phyloP scores from a whole-genome alignment of 2,888 invertebrate genomes.

The Heteropelma amictum region DNA sequence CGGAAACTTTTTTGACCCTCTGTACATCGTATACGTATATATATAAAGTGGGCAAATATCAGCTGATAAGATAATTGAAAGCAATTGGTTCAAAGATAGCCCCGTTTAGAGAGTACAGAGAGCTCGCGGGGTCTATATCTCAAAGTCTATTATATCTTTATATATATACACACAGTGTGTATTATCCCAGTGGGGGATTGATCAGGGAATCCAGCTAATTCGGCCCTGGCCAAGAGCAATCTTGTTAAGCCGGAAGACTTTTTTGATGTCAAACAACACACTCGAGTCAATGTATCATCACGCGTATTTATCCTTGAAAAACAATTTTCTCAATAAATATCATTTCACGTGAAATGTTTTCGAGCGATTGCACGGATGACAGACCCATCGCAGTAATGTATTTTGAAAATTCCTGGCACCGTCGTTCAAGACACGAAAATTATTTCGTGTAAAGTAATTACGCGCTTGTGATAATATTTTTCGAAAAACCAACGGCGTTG shows the following conservation, averaged over 20 bases:
- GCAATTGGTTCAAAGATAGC: conserved; percentile 64
- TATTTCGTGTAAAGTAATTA: too few species aligned
- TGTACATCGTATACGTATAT: too few species aligned
- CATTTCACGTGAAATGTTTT: not conserved
- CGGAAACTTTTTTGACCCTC: too few species aligned
- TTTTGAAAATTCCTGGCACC: too few species aligned
- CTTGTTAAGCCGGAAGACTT: conserved; percentile 10
- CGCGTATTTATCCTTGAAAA: not conserved
- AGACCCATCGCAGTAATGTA: too few species aligned
- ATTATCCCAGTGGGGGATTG: conserved; percentile 27
- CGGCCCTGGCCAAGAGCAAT: conserved; percentile 1
- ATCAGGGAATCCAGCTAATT: conserved; percentile 48
- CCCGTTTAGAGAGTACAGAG: conserved; percentile 52
- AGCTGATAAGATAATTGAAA: conserved; percentile 73
- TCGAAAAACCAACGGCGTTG: too few species aligned
- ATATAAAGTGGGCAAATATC: conserved; percentile 68
- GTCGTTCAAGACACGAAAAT: too few species aligned
- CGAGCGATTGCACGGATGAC: too few species aligned
- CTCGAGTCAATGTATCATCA: too few species aligned
- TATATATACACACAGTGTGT: conserved; percentile 29
- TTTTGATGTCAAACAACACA: not conserved
- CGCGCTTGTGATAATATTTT: too few species aligned
- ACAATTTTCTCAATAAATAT: not conserved
- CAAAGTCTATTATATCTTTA: conserved; percentile 31
- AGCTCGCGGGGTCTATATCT: conserved; percentile 36